A percentile compares a stretch with the other conserved stretches of the same genome.
Conservation (phyloP, 2,113 vertebrate species). For the Odontophorus gujanensis region DNA sequence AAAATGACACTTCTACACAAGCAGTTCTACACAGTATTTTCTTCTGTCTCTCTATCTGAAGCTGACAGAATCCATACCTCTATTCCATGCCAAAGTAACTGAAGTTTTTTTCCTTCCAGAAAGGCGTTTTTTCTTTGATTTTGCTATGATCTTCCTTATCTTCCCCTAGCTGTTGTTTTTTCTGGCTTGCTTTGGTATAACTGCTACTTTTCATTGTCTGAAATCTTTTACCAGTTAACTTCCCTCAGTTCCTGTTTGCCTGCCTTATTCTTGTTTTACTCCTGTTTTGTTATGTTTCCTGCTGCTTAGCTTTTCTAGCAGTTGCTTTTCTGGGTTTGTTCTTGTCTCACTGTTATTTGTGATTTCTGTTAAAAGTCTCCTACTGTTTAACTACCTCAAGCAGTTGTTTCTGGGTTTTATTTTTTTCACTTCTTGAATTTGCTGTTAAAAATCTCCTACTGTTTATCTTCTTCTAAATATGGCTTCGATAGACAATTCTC, state of each 20-base stretch:
- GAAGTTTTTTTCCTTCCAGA: background rate
- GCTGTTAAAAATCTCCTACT: conserved; percentile 30
- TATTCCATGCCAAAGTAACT: conserved; percentile 25
- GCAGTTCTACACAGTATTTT: conserved; percentile 12
- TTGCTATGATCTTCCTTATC: conserved; percentile 46
- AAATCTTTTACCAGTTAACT: conserved; percentile 26
- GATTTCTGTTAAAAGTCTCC: conserved; percentile 51
- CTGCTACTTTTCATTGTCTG: conserved; percentile 28
- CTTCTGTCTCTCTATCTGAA: conserved; percentile 34
- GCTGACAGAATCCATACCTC: conserved; percentile 23
- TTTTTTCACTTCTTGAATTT: conserved; percentile 14
- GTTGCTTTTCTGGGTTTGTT: conserved; percentile 41
- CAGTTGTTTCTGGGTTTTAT: conserved; percentile 22
- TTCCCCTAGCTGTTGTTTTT: conserved; percentile 15
- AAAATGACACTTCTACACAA: conserved; percentile 11
- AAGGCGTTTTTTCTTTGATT: conserved; percentile 47
- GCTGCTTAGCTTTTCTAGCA: conserved; percentile 43
- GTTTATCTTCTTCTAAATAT: conserved; percentile 1
- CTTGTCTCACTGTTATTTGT: conserved; percentile 24
- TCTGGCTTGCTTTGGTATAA: conserved; percentile 23
- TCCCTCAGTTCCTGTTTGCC: conserved; percentile 16
- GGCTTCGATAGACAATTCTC: background rate
- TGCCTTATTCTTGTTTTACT: conserved; percentile 40
- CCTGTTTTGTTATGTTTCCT: conserved; percentile 30
- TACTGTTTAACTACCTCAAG: conserved; percentile 46